Percentiles rank a stretch among this genome's conserved stretches.
phyloP scores from a whole-genome alignment of 2,113 vertebrate species.

The Plectropomus leopardus region DNA sequence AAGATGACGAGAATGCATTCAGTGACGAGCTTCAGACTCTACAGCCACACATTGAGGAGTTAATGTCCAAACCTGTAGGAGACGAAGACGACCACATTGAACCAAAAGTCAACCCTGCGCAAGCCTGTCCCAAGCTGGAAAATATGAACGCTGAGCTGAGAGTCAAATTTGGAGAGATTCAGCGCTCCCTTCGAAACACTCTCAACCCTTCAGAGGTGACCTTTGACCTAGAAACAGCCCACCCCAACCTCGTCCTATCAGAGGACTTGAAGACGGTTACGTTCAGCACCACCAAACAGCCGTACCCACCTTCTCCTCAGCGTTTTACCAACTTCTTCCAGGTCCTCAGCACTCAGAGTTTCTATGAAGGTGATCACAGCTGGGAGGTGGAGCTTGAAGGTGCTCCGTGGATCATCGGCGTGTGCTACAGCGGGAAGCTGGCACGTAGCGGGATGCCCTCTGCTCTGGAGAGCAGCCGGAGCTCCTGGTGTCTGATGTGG shows the following conservation, averaged over 20 bases:
- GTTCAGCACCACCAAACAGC: conserved; percentile 75
- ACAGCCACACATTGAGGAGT: conserved; percentile 51
- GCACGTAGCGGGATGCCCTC: conserved; percentile 84
- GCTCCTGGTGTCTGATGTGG: conserved; percentile 88
- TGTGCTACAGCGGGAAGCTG: conserved; percentile 82
- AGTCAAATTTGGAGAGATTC: conserved; percentile 66
- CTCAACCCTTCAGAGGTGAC: conserved; percentile 86
- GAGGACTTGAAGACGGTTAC: conserved; percentile 81
- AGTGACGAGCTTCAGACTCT: conserved; percentile 50
- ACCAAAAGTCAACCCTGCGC: conserved; percentile 32
- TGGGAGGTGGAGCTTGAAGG: conserved; percentile 82
- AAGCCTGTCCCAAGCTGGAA: conserved; percentile 73
- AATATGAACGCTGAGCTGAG: conserved; percentile 69
- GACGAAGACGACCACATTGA: conserved; percentile 32
- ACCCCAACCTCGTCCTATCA: conserved; percentile 83
- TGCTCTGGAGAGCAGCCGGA: conserved; percentile 84
- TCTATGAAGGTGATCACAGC: conserved; percentile 80
- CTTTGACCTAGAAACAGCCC: conserved; percentile 82
- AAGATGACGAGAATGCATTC: conserved; percentile 59
- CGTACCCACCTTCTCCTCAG: conserved; percentile 66
- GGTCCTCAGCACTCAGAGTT: conserved; percentile 84
- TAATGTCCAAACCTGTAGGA: conserved; percentile 51
- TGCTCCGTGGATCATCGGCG: conserved; percentile 83
- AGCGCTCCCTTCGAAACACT: conserved; percentile 72
- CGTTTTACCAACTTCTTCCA: conserved; percentile 84